These are phyloP conservation scores for Sinodicranocentrus sp. DNA, from an alignment of 2,888 invertebrate genomes.

Conservation along the genomic window DNA sequence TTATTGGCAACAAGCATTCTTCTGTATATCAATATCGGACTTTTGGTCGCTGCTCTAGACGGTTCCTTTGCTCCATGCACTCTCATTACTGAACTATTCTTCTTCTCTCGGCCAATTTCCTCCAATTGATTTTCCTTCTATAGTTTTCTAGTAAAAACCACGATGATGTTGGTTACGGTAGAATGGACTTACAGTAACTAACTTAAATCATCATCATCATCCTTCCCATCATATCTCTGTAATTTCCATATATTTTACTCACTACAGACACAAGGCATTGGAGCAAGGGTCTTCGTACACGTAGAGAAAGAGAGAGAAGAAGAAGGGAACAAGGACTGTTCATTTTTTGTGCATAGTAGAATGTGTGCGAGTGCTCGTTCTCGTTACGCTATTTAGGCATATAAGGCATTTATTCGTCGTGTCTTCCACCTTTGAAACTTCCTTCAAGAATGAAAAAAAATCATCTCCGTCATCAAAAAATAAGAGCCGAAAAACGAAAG, in stretches of 20 bases:
- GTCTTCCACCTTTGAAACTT: constrained; percentile 41
- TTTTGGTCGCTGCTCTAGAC: background rate
- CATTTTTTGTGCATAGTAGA: no score
- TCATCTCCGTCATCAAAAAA: constrained; percentile 28
- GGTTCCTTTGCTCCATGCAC: background rate
- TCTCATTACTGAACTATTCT: constrained; percentile 7
- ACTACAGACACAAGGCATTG: no score
- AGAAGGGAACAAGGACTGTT: no score
- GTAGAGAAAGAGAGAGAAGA: no score
- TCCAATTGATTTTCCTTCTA: constrained; percentile 61
- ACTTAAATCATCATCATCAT: constrained; percentile 61
- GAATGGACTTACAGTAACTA: constrained; percentile 54
- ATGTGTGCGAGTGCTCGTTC: background rate
- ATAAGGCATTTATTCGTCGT: constrained; percentile 13
- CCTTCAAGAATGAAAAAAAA: constrained; percentile 26
- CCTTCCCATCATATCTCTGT: constrained; percentile 49
- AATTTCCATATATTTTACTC: constrained; percentile 52
- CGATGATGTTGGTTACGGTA: constrained; percentile 27
- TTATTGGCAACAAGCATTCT: background rate
- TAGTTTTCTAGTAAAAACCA: constrained; percentile 8
- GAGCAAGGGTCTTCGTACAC: no score
- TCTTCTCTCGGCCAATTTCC: constrained; percentile 57
- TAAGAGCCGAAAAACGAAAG: constrained; percentile 19
- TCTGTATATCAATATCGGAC: background rate
- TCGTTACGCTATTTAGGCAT: constrained; percentile 11